Conservation (phyloP, 1,140 invertebrate genomes). For the Daktulosphaira vitifoliae region DNA sequence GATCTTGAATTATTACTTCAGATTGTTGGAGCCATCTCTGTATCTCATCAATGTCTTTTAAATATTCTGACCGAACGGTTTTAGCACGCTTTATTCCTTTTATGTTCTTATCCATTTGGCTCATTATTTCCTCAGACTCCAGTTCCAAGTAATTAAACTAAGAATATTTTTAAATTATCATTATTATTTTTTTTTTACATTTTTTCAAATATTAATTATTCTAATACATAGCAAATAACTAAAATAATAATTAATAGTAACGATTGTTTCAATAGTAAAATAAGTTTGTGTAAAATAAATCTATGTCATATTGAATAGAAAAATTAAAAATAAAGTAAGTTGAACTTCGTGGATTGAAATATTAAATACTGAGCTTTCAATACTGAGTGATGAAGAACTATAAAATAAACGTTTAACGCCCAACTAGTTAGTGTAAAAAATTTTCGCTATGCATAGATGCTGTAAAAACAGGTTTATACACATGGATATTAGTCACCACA, state of each 20-base stretch:
- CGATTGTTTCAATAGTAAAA: too few species aligned
- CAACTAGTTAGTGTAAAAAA: background rate
- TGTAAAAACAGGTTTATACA: slow-evolving; percentile 29
- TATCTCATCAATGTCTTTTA: slow-evolving; percentile 66
- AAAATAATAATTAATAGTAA: too few species aligned
- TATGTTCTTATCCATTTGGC: slow-evolving; percentile 76
- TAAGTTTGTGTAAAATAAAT: too few species aligned
- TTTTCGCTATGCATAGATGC: slow-evolving; percentile 21
- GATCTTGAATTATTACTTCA: slow-evolving; percentile 71
- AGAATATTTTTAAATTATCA: slow-evolving; percentile 28
- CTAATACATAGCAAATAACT: too few species aligned
- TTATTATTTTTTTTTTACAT: too few species aligned
- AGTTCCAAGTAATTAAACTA: slow-evolving; percentile 63
- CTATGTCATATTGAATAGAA: too few species aligned
- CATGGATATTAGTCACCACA: slow-evolving; percentile 29
- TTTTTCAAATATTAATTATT: too few species aligned
- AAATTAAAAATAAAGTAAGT: too few species aligned
- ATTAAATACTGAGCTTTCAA: too few species aligned
- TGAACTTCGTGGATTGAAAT: too few species aligned
- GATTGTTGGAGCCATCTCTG: slow-evolving; percentile 72
- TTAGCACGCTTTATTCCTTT: slow-evolving; percentile 75
- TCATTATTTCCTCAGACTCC: slow-evolving; percentile 63
- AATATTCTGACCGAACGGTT: slow-evolving; percentile 69
- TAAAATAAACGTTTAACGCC: slow-evolving; percentile 14
- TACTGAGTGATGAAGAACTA: too few species aligned